Evolutionary conservation across 1,140 invertebrate species (phyloP), one percentile per base, ranked within the genome.

Genomic region (Drosophila pallidifrons): DNA sequence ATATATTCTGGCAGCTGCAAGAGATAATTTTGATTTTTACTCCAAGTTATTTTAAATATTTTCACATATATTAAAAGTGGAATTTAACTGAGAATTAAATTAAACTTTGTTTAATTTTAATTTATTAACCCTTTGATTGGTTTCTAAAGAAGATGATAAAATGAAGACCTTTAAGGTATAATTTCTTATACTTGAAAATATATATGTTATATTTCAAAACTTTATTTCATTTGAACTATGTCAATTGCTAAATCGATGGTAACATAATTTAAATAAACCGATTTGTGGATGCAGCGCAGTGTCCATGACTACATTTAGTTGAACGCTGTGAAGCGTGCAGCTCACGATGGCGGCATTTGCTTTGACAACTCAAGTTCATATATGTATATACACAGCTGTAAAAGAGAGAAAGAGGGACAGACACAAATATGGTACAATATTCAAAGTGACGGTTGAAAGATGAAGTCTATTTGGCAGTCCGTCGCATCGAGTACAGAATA

Each of bases 361-460:
- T 88, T 86, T 77, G 82, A 78, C 69, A 82, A 49, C 52, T 45
- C 38, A 41, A 41, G 10, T n/a, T 20, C 10, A 6, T 7, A 15
- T 11, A 25, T 6, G 15, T 11, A 28, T 47, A 30, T 54, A 74
- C 58, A 78, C 55, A 43, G 7, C 20, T 3, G 32, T 2, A 7
- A 38, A 10, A 57, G 6, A 57, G 8, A 20, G 3, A 54, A 15
- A 65, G n/a, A 35, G 55, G 20, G 6, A 38, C 30, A 38, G 65
- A 15, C 35, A 66, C 41, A 86, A 76, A 76, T 82, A 79, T 82
- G 75, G 67, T 57, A 69, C 59, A 69, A 64, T 71, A 74, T 77
- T 79, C 61, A 61, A 63, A 38, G 45, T 77, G 83, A 76, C 79
- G 70, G 77, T 46, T 85, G 82, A 76, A 81, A 78, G 77, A 80